phyloP scores from a whole-genome alignment of 2,888 invertebrate species.

The Terebella lapidaria region DNA sequence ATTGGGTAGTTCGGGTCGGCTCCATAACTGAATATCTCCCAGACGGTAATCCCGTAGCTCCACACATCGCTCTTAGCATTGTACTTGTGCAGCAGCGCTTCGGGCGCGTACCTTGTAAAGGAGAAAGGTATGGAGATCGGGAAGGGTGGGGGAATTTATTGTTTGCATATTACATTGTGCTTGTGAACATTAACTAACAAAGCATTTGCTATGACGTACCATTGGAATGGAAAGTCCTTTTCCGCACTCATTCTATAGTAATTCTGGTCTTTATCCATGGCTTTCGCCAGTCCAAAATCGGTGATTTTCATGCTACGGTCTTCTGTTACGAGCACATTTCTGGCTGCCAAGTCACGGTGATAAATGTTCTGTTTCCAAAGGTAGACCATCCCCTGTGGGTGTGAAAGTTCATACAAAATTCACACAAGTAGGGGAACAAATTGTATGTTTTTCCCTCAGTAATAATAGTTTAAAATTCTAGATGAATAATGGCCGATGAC shows the following conservation, averaged over 20 bases:
- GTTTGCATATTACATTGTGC: too few species aligned
- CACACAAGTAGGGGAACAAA: too few species aligned
- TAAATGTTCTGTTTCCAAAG: neutral
- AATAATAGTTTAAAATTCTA: too few species aligned
- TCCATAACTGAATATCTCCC: neutral
- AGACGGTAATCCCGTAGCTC: neutral
- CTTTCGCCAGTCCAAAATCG: neutral
- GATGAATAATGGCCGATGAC: too few species aligned
- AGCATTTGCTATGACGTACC: too few species aligned
- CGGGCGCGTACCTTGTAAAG: neutral
- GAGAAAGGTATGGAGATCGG: too few species aligned
- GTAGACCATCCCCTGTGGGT: neutral
- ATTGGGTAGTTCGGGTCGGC: neutral
- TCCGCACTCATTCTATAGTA: neutral
- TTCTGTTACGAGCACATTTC: neutral
- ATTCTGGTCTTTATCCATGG: too few species aligned
- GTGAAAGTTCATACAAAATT: too few species aligned
- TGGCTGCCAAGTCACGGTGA: neutral
- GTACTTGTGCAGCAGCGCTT: neutral
- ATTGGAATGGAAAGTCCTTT: neutral
- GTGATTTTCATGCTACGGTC: neutral
- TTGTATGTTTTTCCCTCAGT: too few species aligned
- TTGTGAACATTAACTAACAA: too few species aligned
- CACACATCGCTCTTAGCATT: neutral
- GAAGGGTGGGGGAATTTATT: too few species aligned